These are phyloP conservation scores for Machimus rusticus DNA, from an alignment of 2,888 invertebrate species.

Conservation along the genomic window DNA sequence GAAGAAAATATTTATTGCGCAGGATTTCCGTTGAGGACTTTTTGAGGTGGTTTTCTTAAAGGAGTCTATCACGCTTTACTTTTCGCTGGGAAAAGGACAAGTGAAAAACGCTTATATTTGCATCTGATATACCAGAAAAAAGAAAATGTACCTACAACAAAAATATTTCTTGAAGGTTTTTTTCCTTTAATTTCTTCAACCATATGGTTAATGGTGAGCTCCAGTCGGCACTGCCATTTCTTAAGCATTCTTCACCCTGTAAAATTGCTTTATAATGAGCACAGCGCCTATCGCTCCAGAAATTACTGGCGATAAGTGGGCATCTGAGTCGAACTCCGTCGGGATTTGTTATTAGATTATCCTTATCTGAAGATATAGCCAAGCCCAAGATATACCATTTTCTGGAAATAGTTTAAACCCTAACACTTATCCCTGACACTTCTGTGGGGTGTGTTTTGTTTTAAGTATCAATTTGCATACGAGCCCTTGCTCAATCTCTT, in stretches of 20 bases:
- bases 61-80: background rate
- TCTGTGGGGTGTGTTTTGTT: background rate
- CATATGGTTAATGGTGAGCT: background rate
- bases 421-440: background rate
- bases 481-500: background rate
- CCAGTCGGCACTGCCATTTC: background rate
- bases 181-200: background rate
- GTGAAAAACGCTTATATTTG: background rate
- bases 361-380: conserved; percentile 5
- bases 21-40: background rate
- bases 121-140: background rate
- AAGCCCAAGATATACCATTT: background rate
- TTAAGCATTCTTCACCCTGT: background rate
- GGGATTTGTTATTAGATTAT: conserved; percentile 27
- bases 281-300: background rate
- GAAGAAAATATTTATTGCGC: background rate
- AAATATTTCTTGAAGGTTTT: background rate
- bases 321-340: background rate
- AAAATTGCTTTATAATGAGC: background rate
- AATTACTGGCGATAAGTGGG: background rate
- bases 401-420: background rate
- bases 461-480: conserved; percentile 25
- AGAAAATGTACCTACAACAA: background rate
- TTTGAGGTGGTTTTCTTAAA: background rate
- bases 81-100: background rate